These are phyloP conservation scores for Drosophila engyochracea DNA, from an alignment of 2,888 invertebrate genomes.

Conservation along the genomic window DNA sequence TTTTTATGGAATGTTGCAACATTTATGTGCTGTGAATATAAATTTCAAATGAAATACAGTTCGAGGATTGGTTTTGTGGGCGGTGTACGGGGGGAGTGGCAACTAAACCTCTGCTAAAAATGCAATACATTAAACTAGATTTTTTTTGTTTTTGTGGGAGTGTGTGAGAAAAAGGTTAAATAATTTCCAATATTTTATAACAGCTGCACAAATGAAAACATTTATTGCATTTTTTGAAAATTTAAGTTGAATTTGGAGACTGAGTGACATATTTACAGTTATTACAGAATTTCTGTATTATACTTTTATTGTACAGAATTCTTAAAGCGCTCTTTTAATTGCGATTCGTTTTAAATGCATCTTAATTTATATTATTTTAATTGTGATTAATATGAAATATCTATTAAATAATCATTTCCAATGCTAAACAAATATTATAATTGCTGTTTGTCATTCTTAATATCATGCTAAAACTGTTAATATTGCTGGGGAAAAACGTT, in stretches of 20 bases:
- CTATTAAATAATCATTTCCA: too few relatives aligned
- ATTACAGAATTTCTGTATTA: neutral
- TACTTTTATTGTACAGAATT: neutral
- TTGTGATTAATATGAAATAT: neutral
- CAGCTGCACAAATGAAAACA: neutral
- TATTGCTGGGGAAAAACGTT: neutral
- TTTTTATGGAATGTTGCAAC: conserved; percentile 64
- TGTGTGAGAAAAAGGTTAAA: neutral
- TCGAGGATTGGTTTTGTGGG: conserved; percentile 1
- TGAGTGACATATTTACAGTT: neutral
- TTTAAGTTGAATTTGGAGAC: neutral
- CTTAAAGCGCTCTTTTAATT: neutral
- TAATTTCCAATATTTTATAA: neutral
- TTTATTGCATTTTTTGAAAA: neutral
- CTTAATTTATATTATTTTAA: neutral
- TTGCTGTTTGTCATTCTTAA: neutral
- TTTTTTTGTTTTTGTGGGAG: neutral
- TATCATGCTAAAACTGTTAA: neutral
- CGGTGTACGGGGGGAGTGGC: neutral
- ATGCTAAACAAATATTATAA: neutral
- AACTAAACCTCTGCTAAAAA: conserved; percentile 27
- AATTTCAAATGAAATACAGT: conserved; percentile 34
- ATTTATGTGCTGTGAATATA: conserved; percentile 51
- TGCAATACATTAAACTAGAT: conserved; percentile 13
- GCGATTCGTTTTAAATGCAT: neutral